Conservation (phyloP, 2,888 invertebrate genomes). For the Caenorhabditis parvicauda region DNA sequence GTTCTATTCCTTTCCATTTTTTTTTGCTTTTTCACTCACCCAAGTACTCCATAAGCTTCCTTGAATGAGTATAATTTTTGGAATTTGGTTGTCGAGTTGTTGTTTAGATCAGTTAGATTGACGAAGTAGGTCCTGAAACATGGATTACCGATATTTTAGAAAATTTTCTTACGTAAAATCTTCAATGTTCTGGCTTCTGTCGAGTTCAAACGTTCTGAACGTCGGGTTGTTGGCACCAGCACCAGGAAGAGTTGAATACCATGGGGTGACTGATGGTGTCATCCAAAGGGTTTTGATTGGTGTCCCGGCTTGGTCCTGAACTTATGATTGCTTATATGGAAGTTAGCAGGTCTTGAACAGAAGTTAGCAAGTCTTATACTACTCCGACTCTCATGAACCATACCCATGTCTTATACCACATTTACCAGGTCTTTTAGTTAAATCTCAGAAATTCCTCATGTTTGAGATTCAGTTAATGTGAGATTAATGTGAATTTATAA, state of each 20-base stretch:
- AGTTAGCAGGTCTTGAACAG: no score
- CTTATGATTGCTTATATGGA: neutral
- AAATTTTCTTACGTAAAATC: slow-evolving; percentile 33
- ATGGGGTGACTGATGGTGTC: slow-evolving; percentile 85
- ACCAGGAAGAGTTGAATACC: slow-evolving; percentile 69
- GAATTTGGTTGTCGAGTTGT: slow-evolving; percentile 26
- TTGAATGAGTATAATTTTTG: slow-evolving; percentile 51
- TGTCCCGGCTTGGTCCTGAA: slow-evolving; percentile 62
- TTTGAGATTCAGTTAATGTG: no score
- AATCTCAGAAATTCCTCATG: no score
- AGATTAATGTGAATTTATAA: no score
- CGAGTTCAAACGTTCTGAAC: slow-evolving; percentile 47
- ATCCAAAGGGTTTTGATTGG: slow-evolving; percentile 71
- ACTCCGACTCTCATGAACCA: no score
- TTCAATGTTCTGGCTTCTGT: slow-evolving; percentile 26
- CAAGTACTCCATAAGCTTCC: slow-evolving; percentile 36
- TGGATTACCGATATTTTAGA: neutral
- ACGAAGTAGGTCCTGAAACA: slow-evolving; percentile 52
- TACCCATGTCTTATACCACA: no score
- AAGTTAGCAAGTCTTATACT: no score
- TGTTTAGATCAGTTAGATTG: slow-evolving; percentile 48
- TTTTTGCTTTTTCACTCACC: neutral
- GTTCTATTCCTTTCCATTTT: no score
- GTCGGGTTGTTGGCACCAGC: slow-evolving; percentile 62
- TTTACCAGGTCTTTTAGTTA: no score